phyloP scores from a whole-genome alignment of 2,888 invertebrate genomes.

The Peribatodes rhomboidaria region DNA sequence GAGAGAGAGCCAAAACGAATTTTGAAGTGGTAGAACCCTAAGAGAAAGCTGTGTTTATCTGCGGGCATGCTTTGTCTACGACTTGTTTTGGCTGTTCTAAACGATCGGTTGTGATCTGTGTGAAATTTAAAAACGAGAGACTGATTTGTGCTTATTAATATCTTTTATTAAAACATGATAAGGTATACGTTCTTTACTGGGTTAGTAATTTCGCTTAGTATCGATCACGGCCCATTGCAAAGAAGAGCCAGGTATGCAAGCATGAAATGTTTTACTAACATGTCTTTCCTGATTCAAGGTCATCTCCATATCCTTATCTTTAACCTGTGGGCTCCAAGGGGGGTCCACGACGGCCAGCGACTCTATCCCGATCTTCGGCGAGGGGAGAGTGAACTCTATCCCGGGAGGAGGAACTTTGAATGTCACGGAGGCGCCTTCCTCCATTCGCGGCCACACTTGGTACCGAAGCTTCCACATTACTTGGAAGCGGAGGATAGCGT shows the following conservation, averaged over 20 bases:
- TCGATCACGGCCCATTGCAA: not conserved
- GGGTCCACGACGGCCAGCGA: slow-evolving; percentile 98
- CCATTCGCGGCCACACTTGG: slow-evolving; percentile 99
- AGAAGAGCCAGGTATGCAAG: slow-evolving; percentile 24
- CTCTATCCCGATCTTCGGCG: slow-evolving; percentile 99
- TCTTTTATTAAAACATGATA: too few species aligned
- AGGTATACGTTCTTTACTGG: too few species aligned
- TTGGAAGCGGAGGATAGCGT: slow-evolving; percentile 90
- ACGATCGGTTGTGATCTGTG: slow-evolving; percentile 6
- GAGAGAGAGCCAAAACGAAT: slow-evolving; percentile 1
- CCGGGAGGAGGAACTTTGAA: slow-evolving; percentile 99
- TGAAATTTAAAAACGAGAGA: not conserved
- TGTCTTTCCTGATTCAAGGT: slow-evolving; percentile 99
- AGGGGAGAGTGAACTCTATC: slow-evolving; percentile 99
- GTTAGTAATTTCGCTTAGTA: not conserved
- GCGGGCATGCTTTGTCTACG: slow-evolving; percentile 34
- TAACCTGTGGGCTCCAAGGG: slow-evolving; percentile 99
- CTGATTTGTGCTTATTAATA: too few species aligned
- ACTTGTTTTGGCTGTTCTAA: slow-evolving; percentile 14
- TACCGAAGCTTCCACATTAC: slow-evolving; percentile 98
- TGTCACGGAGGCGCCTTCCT: slow-evolving; percentile 97
- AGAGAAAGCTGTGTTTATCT: slow-evolving; percentile 33
- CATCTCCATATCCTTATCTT: slow-evolving; percentile 99
- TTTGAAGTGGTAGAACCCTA: slow-evolving; percentile 28
- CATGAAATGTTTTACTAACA: slow-evolving; percentile 83